Evolutionary conservation across 2,888 invertebrate species (phyloP), one percentile per base, ranked within the genome.

Genomic region (Drosophila helvetica): DNA sequence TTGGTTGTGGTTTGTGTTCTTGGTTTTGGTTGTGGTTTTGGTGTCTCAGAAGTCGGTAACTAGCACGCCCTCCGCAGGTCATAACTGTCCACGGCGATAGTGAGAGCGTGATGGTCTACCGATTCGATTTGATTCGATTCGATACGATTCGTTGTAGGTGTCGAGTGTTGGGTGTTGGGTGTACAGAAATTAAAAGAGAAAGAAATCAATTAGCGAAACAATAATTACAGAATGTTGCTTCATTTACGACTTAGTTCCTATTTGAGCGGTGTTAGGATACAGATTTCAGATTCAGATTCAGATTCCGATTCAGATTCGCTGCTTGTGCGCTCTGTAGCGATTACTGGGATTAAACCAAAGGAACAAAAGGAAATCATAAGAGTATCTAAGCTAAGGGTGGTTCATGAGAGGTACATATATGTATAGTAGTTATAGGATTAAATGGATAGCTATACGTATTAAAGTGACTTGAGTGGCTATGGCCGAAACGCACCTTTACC

Each of bases 61-160:
- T 84, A 92, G 90, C 84, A 92, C 86, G 88, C 82, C 91, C 56
- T 80, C 90, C 86, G 71, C 75, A 79, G 89, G 92, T 92, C 91
- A 92, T 80, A 91, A 90, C 75, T 90, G 90, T 85, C 91, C 91
- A 85, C 91, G 88, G 77, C 91, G 90, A 82, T 89, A 90, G 79
- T 90, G 90, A 84, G 91, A 91, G 79, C 91, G 90, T 79, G 91
- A 91, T 88, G 91, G 92, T 89, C 92, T 90, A 84, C 83, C 79
- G 68, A 79, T 77, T 65, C 15, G 43, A 55, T 33, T 60, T 48
- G 67, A 38, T 63, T 63, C 38, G 17, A 48, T 59, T 54, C 45
- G 50, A 64, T 54, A 8, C 25, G 27, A 27, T 58, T 47, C 46
- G 69, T 62, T 52, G 25, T 83, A 66, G 54, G 45, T 67, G 53